Evolutionary conservation across 2,797 vertebrate species (phyloP), one percentile per base, ranked within the genome.

Genomic region (Alectoris magna): DNA sequence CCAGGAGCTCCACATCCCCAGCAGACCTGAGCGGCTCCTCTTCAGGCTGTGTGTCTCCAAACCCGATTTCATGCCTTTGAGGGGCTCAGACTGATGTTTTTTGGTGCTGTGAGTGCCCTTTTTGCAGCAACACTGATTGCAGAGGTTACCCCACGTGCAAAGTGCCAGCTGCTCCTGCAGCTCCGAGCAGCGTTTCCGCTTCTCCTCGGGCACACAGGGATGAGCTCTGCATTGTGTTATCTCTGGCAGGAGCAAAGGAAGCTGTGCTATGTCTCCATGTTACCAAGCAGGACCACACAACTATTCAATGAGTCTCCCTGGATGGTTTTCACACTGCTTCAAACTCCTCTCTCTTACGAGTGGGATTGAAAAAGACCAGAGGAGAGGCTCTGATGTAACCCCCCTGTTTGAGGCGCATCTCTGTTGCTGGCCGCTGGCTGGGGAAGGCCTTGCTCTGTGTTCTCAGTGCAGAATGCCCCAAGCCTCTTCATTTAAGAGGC

Each of bases 241-340:
- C 77, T 31, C 80, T 87, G 90, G 76, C 87, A 90, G 84, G 29
- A 59, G 19, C 0, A 0, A 55, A 71, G 76, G 41, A 73, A 81
- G 81, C 86, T 87, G 67, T 59, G 74, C 21, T 63, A 0, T 70
- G 71, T 90, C 83, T 93, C 71, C 39, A 70, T 8, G 2, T 36
- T 62, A 38, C 34, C 0, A 16, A 77, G 73, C 17, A 29, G 83
- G 95, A 95, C 94, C 95, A 91, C 94, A 91, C 90, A 95, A 10
- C 91, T 58, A 10, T n/a, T 96, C 90, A 67, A 15, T 93, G 91
- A 93, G 86, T 12, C 72, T 91, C 75, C 84, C 67, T 27, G 49
- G 59, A 43, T 63, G 88, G 46, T 72, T 94, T 90, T 81, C 1
- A 2, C 49, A 4, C 62, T 1, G 2, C 29, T 86, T 88, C 90